phyloP scores from a whole-genome alignment of 2,888 invertebrate species.

The Perizoma flavofasciatum region DNA sequence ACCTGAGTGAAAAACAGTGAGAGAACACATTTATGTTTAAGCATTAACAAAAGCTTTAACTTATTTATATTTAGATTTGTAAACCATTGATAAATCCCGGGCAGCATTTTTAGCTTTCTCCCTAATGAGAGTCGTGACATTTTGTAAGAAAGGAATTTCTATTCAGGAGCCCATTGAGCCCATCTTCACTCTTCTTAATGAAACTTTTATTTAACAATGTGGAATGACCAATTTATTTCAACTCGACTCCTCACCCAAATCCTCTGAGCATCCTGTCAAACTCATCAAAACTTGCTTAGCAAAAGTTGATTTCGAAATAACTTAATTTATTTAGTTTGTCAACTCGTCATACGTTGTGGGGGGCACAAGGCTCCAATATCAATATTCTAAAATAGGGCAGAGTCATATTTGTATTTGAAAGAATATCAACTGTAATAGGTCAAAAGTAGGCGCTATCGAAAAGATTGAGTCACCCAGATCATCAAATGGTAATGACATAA shows the following conservation, averaged over 20 bases:
- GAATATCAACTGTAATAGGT: conserved; percentile 13
- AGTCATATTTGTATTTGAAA: neutral
- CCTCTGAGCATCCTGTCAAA: too few relatives aligned
- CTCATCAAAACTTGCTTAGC: too few relatives aligned
- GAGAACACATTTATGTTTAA: too few relatives aligned
- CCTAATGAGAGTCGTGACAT: neutral
- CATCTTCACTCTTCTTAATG: neutral
- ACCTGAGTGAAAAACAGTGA: too few relatives aligned
- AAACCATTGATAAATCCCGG: neutral
- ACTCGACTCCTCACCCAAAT: too few relatives aligned
- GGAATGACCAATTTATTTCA: too few relatives aligned
- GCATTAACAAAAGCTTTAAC: neutral
- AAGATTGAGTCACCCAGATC: conserved; percentile 18
- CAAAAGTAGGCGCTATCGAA: conserved; percentile 19
- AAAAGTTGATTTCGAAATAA: too few relatives aligned
- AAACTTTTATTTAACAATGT: neutral
- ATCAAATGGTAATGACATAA: conserved; percentile 11
- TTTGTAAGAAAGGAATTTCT: conserved; percentile 1
- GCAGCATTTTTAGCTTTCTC: neutral
- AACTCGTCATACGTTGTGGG: too few relatives aligned
- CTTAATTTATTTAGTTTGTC: too few relatives aligned
- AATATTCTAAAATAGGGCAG: conserved; percentile 14
- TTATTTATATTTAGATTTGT: neutral
- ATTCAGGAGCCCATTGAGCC: neutral
- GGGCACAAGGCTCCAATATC: neutral